phyloP scores from a whole-genome alignment of 2,888 invertebrate species.

The Trichogramma evanescens region DNA sequence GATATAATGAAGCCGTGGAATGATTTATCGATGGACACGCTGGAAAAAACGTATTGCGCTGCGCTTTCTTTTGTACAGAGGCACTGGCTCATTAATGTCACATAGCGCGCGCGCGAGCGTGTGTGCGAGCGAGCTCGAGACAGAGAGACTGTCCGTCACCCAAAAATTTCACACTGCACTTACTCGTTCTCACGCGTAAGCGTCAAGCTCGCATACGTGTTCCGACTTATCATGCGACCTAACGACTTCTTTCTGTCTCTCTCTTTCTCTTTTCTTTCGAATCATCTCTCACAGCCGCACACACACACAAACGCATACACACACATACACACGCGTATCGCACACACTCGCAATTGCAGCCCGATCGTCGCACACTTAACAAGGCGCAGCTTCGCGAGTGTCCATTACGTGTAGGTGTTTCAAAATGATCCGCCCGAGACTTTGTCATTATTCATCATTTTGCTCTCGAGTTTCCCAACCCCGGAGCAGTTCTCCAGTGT shows the following conservation, averaged over 20 bases:
- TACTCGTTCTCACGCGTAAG: not conserved
- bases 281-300: too few relatives aligned
- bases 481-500: not conserved
- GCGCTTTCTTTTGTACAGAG: too few relatives aligned
- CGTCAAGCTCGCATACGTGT: constrained; percentile 32
- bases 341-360: too few relatives aligned
- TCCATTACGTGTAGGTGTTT: constrained; percentile 24
- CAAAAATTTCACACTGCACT: constrained; percentile 3
- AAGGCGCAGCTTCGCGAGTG: constrained; percentile 9
- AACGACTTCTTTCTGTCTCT: constrained; percentile 41
- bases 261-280: too few relatives aligned
- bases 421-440: constrained; percentile 7
- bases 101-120: too few relatives aligned
- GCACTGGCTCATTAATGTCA: constrained; percentile 12
- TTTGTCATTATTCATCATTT: constrained; percentile 21
- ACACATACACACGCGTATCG: too few relatives aligned
- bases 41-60: too few relatives aligned
- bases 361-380: not conserved
- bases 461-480: not conserved
- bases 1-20: too few relatives aligned
- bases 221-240: constrained; percentile 45
- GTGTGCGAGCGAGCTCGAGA: too few relatives aligned
- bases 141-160: constrained; percentile 10
- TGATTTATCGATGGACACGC: too few relatives aligned
- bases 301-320: too few relatives aligned